Base-by-base conservation (phyloP, 2,797 vertebrate genomes). In the Melanotaenia trifasciata region DNA sequence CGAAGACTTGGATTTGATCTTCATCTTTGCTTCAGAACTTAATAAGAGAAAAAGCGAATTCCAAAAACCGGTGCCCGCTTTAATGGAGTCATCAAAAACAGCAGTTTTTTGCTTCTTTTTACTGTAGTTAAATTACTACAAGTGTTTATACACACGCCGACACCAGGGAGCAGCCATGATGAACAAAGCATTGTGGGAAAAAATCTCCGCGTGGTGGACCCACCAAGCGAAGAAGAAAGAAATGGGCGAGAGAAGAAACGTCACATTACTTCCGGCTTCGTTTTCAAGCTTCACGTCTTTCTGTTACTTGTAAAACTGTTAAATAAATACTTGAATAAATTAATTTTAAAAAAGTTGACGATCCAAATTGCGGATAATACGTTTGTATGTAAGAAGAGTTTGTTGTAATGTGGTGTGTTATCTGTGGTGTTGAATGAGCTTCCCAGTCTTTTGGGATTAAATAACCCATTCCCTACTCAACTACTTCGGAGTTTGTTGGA, bases 1-100 rank as follows among this genome's bases (percentile, higher is more conserved):
- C 36, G 95, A 85, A 1, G 97, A 94, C 66, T 97, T 99, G n/a
- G 89, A 93, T 73, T 97, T 99, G 4, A 91, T 88, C 94, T 97
- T 99, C 98, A 99, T 99, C 80, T 89, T 89, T 11, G 74, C 14
- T 8, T 54, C 65, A 56, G 62, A n/a, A 4, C 36, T 64, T 20
- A 33, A 6, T 6, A 4, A 22, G 18, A 24, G 0, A 16, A 50
- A 12, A 43, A 0, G 12, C 12, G 11, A 63, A 4, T 28, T 64
- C 22, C 64, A 32, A 26, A 54, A 16, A 16, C 2, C 13, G 6
- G 2, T 8, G 0, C 9, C 20, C 11, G 38, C 0, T 8, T 58
- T 14, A 50, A 74, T 70, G 0, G 0, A 63, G 40, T 71, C 79
- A 83, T 61, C 53, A 78, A 33, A 92, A 82, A 36, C 7, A 12